These are phyloP conservation scores for Tinea semifulvella DNA, from an alignment of 2,888 invertebrate species.

Conservation along the genomic window DNA sequence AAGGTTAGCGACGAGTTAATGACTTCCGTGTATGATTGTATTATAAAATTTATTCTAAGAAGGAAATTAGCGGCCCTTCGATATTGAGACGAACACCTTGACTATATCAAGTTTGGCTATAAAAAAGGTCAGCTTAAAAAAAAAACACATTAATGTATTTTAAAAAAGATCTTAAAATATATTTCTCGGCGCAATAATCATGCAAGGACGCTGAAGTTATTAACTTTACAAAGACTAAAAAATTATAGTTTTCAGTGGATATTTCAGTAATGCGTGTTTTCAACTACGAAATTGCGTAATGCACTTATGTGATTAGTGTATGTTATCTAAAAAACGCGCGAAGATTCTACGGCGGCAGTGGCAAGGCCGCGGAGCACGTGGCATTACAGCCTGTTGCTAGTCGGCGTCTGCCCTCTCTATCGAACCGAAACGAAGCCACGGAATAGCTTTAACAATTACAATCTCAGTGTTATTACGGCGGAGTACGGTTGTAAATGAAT, in stretches of 20 bases:
- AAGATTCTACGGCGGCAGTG: constrained; percentile 48
- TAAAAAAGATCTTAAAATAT: too few species aligned
- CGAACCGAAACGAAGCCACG: background rate
- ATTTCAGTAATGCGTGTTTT: background rate
- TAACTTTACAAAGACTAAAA: too few species aligned
- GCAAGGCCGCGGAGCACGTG: constrained; percentile 61
- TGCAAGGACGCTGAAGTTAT: too few species aligned
- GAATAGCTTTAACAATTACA: background rate
- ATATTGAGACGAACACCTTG: constrained; percentile 8
- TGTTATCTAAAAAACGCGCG: constrained; percentile 56
- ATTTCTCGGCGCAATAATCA: too few species aligned
- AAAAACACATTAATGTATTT: too few species aligned
- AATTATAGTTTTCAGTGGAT: background rate
- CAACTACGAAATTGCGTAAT: constrained; percentile 10
- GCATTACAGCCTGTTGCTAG: constrained; percentile 58
- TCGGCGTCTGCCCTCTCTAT: background rate
- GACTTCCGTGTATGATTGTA: constrained; percentile 14
- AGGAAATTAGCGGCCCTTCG: constrained; percentile 12
- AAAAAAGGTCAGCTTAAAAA: too few species aligned
- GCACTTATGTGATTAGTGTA: constrained; percentile 30
- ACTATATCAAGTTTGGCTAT: background rate
- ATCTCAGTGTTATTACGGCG: background rate
- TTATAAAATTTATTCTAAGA: background rate
- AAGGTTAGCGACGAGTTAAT: constrained; percentile 16
- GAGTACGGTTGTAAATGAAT: background rate